Conservation (phyloP, 2,113 vertebrate species). For the Caranx melampygus region DNA sequence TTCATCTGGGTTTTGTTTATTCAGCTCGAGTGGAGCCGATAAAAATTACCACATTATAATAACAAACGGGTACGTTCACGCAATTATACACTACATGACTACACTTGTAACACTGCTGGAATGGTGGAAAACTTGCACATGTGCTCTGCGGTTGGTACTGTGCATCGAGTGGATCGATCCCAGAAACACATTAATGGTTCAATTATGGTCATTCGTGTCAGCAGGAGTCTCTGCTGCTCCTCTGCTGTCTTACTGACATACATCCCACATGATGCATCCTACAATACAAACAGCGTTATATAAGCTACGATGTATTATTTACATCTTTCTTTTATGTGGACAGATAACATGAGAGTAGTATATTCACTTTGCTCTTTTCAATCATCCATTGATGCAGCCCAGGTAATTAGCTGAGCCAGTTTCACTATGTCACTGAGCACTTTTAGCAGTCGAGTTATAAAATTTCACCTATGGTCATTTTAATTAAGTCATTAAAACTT, state of each 20-base stretch:
- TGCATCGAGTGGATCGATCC: conserved; percentile 24
- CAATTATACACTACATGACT: conserved; percentile 10
- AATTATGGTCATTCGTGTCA: conserved; percentile 3
- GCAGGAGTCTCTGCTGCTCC: conserved; percentile 12
- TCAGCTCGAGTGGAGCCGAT: conserved; percentile 30
- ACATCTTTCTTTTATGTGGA: conserved; percentile 1
- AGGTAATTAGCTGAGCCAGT: conserved; percentile 40
- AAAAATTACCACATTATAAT: conserved; percentile 36
- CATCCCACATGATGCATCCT: conserved; percentile 5
- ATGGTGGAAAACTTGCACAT: neutral
- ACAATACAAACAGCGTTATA: neutral
- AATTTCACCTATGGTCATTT: conserved; percentile 5
- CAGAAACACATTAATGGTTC: conserved; percentile 17
- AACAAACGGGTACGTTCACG: conserved; percentile 32
- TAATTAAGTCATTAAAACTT: conserved; percentile 16
- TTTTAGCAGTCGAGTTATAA: neutral
- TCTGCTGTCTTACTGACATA: neutral
- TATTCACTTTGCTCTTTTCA: conserved; percentile 3
- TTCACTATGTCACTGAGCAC: neutral
- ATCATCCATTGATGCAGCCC: neutral
- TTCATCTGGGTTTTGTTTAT: conserved; percentile 43
- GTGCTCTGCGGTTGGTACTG: neutral
- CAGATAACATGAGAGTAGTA: neutral
- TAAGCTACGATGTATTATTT: conserved; percentile 5
- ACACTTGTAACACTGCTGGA: neutral